Base-by-base conservation (phyloP, 1,140 invertebrate genomes). In the Philopotamus ludificatus region DNA sequence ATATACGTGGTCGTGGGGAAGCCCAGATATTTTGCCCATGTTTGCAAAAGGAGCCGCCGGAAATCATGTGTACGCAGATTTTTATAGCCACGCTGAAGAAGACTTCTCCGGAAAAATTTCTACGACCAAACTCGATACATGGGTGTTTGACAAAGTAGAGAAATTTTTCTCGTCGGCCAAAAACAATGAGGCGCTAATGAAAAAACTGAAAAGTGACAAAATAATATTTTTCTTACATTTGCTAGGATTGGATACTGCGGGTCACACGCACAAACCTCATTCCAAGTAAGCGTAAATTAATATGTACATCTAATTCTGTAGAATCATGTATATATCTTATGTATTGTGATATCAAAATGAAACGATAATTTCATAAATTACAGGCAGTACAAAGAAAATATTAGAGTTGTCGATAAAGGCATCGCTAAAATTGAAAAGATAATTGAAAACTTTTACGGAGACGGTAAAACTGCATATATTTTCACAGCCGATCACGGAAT, bases 401-500 rank as follows among this genome's bases (percentile, higher is more conserved):
- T 98, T 49, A 82, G 81, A 71, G 78, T 86, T 72, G 90, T 96
- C 23, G 93, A 98, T 82, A 71, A 80, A 39, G 88, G 90, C 62
- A 87, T 98, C 42, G 72, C 84, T 70, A 77, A 86, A 73, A 85
- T 92, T 25, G 88, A 89, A 49, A 67, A 85, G 65, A 62, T 87
- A 8, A 85, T 97, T 42, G 87, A 91, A 70, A 73, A 84, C 73
- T 98, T 84, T 73, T 98, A 89, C 80, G 75, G 81, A 50, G 89
- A 97, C 77, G 81, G 84, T 20, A 82, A 83, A 71, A 98, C 95
- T 7, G 86, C 90, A 20, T 99, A 89, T 81, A 75, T 99, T 25
- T 91, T 98, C 75, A 96, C 96, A 12, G 86, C 97, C 22, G 97
- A 99, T 81, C 97, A 99, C 85, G 97, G 97, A 70, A 98, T 98